A percentile compares a stretch with the other conserved stretches of the same genome.
Evolutionary conservation across 1,140 invertebrate genomes (phyloP).

Genomic region (Drosophila chauvacae): DNA sequence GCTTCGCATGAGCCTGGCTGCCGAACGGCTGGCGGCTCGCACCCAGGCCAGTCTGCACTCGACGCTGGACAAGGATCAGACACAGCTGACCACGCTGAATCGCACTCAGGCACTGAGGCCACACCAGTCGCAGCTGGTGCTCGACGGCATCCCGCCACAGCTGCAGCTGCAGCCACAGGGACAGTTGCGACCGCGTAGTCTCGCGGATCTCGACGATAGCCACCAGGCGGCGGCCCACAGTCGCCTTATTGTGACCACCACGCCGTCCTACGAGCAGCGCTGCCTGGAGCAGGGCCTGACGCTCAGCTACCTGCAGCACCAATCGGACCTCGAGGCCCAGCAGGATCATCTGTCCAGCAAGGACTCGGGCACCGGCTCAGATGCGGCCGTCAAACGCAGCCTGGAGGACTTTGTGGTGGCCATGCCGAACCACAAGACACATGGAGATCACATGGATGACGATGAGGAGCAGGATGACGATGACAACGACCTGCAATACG

Average conservation of each 20-base stretch:
- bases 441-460: conserved; percentile 10
- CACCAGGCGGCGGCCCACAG: conserved; percentile 36
- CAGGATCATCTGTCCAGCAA: conserved; percentile 82
- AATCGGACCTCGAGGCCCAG: conserved; percentile 61
- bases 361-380: conserved; percentile 78
- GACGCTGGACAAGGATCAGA: conserved; percentile 69
- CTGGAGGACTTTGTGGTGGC: conserved; percentile 68
- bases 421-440: conserved; percentile 39
- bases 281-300: conserved; percentile 67
- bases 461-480: conserved; percentile 18
- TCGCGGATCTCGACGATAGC: conserved; percentile 55
- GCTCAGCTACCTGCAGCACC: conserved; percentile 58
- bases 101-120: conserved; percentile 56
- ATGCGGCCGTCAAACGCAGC: conserved; percentile 79
- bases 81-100: conserved; percentile 74
- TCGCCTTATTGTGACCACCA: conserved; percentile 70
- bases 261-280: conserved; percentile 75
- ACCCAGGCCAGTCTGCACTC: conserved; percentile 55
- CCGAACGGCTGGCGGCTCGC: conserved; percentile 70
- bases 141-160: conserved; percentile 47
- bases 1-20: conserved; percentile 30
- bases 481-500: conserved; percentile 54
- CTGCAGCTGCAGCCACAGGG: conserved; percentile 17
- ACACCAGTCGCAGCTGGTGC: conserved; percentile 52
- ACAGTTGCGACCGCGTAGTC: conserved; percentile 59